Conservation (phyloP, 1,140 invertebrate genomes). For the Anadara kagoshimensis region DNA sequence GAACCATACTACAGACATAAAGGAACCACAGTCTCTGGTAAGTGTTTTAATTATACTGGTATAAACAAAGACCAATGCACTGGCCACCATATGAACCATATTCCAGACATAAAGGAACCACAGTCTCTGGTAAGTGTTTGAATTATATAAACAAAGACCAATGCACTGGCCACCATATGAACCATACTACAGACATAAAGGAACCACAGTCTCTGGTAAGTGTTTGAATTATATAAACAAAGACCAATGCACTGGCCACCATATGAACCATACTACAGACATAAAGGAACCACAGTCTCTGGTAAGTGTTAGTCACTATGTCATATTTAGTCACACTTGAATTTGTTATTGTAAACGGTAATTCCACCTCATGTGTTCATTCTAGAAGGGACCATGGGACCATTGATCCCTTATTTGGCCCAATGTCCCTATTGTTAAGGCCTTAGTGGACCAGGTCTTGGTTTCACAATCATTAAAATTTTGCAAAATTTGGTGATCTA, state of each 20-base stretch:
- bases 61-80: conserved; percentile 62
- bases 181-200: conserved; percentile 27
- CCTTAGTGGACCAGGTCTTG: too few relatives aligned
- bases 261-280: conserved; percentile 45
- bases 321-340: too few relatives aligned
- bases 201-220: background rate
- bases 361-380: too few relatives aligned
- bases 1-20: conserved; percentile 39
- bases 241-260: conserved; percentile 66
- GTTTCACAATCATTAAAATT: too few relatives aligned
- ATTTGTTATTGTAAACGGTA: too few relatives aligned
- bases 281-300: background rate
- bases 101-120: too few relatives aligned
- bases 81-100: conserved; percentile 62
- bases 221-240: conserved; percentile 69
- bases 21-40: too few relatives aligned
- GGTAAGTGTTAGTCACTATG: too few relatives aligned
- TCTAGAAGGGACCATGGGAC: too few relatives aligned
- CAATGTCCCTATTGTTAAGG: too few relatives aligned
- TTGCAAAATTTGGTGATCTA: too few relatives aligned
- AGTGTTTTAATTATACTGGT: conserved; percentile 74
- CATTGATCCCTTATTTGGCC: too few relatives aligned
- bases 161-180: conserved; percentile 65
- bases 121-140: conserved; percentile 72
- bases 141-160: conserved; percentile 65